Percentiles rank a stretch among this genome's conserved stretches.
Conservation (phyloP, 2,797 vertebrate species). For the Ibycter americanus region DNA sequence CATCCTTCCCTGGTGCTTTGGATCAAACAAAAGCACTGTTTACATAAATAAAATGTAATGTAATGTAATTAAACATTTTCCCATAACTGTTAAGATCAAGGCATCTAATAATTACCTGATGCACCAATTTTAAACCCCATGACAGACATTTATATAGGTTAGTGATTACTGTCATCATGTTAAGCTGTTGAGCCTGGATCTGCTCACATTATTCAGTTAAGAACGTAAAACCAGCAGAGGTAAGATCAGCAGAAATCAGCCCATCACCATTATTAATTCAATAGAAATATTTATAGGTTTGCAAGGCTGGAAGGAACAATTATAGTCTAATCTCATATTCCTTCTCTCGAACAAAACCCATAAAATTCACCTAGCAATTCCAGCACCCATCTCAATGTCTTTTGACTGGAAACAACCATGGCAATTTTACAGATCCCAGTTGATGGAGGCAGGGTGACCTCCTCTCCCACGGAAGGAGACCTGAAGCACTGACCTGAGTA, state of each 20-base stretch:
- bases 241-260: slow-evolving; percentile 38
- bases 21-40: slow-evolving; percentile 55
- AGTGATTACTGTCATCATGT: slow-evolving; percentile 43
- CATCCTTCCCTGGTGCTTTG: slow-evolving; percentile 46
- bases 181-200: slow-evolving; percentile 10
- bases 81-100: slow-evolving; percentile 60
- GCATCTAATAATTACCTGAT: slow-evolving; percentile 55
- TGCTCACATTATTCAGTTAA: slow-evolving; percentile 22
- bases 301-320: not conserved
- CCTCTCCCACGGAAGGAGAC: not conserved
- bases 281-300: slow-evolving; percentile 30
- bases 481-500: not conserved
- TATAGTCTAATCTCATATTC: not conserved
- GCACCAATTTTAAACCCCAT: slow-evolving; percentile 26
- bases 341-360: not conserved
- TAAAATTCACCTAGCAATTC: not conserved
- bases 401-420: not conserved
- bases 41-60: slow-evolving; percentile 66
- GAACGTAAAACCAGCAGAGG: not conserved
- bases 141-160: slow-evolving; percentile 28
- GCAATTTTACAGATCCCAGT: not conserved
- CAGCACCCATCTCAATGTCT: not conserved
- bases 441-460: not conserved
- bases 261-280: slow-evolving; percentile 36
- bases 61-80: slow-evolving; percentile 63